phyloP scores from a whole-genome alignment of 2,113 vertebrate species.

The Gila orcuttii region DNA sequence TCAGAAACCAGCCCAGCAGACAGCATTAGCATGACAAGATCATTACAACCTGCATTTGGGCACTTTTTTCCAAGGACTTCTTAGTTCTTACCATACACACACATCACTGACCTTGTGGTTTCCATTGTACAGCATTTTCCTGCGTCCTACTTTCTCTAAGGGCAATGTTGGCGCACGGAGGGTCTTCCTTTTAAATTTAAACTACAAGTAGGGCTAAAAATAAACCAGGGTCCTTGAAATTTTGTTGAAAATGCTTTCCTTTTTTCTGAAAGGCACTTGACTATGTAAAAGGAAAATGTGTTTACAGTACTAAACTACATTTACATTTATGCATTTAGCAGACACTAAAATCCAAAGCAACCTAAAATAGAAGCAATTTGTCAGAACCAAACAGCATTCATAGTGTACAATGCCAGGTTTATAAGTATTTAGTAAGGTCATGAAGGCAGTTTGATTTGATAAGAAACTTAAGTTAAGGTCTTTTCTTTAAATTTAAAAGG shows the following conservation, averaged over 20 bases:
- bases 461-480: too few species aligned
- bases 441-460: not conserved
- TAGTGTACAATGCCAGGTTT: not conserved
- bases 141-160: conserved; percentile 39
- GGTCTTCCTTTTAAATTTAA: conserved; percentile 42
- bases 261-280: not conserved
- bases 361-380: not conserved
- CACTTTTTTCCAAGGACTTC: conserved; percentile 18
- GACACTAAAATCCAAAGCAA: too few species aligned
- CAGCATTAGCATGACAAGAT: conserved; percentile 26
- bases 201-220: conserved; percentile 47
- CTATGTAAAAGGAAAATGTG: not conserved
- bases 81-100: not conserved
- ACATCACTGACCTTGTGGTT: not conserved
- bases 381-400: not conserved
- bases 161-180: conserved; percentile 36
- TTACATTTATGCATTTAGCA: not conserved
- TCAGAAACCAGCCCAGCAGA: not conserved
- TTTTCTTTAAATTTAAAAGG: not conserved
- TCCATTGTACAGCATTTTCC: conserved; percentile 16
- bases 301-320: not conserved
- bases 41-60: not conserved
- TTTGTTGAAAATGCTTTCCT: conserved; percentile 23
- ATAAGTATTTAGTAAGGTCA: not conserved
- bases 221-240: conserved; percentile 40